phyloP scores from a whole-genome alignment of 2,113 vertebrate species.

The Pleuronectes platessa region DNA sequence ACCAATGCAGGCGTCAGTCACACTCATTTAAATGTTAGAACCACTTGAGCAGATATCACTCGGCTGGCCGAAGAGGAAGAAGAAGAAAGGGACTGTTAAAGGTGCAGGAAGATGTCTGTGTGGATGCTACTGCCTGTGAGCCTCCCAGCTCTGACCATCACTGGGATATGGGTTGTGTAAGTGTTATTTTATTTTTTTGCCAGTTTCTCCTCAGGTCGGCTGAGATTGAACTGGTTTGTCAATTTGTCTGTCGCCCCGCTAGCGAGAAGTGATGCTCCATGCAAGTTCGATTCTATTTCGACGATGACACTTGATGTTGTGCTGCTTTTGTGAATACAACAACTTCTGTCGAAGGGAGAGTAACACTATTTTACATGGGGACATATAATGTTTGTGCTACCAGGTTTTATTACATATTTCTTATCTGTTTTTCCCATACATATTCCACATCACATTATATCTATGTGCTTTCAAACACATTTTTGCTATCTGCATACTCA shows the following conservation, averaged over 20 bases:
- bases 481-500: too few species aligned
- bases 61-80: slow-evolving; percentile 80
- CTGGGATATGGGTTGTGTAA: slow-evolving; percentile 94
- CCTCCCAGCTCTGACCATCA: slow-evolving; percentile 89
- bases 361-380: not conserved
- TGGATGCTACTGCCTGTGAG: slow-evolving; percentile 88
- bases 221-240: not conserved
- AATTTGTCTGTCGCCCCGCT: too few species aligned
- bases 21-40: slow-evolving; percentile 78
- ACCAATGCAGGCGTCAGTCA: slow-evolving; percentile 51
- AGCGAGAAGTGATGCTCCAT: too few species aligned
- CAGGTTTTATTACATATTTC: not conserved
- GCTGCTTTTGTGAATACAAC: not conserved
- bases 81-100: slow-evolving; percentile 65
- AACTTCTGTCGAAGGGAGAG: not conserved
- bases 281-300: too few species aligned
- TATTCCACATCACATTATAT: not conserved
- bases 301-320: not conserved
- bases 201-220: not conserved
- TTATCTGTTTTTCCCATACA: too few species aligned
- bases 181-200: slow-evolving; percentile 56
- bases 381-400: not conserved
- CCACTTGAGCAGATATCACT: slow-evolving; percentile 72
- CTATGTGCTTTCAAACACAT: not conserved
- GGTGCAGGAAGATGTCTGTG: slow-evolving; percentile 82